Percentiles rank a stretch among this genome's conserved stretches.
Evolutionary conservation across 2,797 vertebrate species (phyloP).

Genomic region (Rallus crepitans): DNA sequence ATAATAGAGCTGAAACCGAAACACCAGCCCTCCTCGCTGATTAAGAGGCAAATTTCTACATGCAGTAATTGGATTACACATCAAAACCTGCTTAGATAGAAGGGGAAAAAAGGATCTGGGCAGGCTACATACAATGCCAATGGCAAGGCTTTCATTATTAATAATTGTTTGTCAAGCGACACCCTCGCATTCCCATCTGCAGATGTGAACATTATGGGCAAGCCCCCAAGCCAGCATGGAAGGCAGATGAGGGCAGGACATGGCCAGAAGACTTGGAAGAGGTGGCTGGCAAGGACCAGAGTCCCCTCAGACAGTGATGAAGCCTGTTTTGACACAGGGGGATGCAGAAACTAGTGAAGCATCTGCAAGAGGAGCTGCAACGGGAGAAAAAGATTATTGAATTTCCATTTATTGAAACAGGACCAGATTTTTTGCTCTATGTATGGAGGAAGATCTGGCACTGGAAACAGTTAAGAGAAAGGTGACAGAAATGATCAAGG

Average conservation of each 20-base stretch:
- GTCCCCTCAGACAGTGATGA: neutral
- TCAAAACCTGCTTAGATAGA: neutral
- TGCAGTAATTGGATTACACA: neutral
- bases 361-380: neutral
- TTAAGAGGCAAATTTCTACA: neutral
- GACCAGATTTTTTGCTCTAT: neutral
- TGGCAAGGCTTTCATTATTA: neutral
- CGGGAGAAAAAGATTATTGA: neutral
- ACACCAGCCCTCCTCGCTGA: accelerated
- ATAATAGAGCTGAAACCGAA: neutral
- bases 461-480: neutral
- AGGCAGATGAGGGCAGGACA: neutral
- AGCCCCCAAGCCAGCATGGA: neutral
- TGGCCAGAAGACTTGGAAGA: neutral
- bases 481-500: neutral
- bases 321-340: neutral
- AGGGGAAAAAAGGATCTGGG: neutral
- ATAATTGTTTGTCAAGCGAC: neutral
- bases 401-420: neutral
- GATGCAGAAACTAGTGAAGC: neutral
- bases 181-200: neutral
- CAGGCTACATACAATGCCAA: neutral
- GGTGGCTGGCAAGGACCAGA: neutral
- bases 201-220: neutral
- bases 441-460: neutral